These are phyloP conservation scores for Pheosia gnoma DNA, from an alignment of 2,888 invertebrate genomes.

Conservation along the genomic window DNA sequence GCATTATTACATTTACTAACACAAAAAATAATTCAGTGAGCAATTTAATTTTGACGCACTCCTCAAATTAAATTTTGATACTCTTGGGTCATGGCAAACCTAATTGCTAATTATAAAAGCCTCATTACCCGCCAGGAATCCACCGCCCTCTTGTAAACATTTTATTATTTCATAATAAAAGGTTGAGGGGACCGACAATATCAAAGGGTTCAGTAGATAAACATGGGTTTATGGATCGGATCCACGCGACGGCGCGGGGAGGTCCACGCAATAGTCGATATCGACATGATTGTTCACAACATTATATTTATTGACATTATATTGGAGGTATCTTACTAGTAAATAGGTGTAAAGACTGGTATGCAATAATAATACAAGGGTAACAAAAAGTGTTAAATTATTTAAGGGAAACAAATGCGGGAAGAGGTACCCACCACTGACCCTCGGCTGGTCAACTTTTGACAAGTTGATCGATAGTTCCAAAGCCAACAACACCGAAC, in stretches of 20 bases:
- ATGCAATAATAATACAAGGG: no score
- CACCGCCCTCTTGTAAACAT: not conserved
- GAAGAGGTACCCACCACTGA: no score
- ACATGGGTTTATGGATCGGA: not conserved
- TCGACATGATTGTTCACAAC: not conserved
- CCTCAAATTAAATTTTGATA: not conserved
- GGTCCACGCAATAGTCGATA: not conserved
- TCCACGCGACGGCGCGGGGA: not conserved
- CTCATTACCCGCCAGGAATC: not conserved
- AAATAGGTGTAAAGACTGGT: no score
- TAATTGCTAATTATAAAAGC: not conserved
- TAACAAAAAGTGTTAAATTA: no score
- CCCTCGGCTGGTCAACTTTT: no score
- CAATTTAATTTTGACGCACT: not conserved
- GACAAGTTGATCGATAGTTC: no score
- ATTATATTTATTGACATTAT: no score
- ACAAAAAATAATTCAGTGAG: not conserved
- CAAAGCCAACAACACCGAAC: no score
- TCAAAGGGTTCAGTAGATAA: conserved; percentile 1
- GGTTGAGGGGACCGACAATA: not conserved
- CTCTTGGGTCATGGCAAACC: not conserved
- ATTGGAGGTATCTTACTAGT: no score
- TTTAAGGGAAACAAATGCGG: no score
- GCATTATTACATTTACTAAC: no score
- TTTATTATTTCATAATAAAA: conserved; percentile 2